Percentiles rank a stretch among this genome's conserved stretches.
Evolutionary conservation across 2,113 vertebrate species (phyloP).

Genomic region (Oreochromis aureus): DNA sequence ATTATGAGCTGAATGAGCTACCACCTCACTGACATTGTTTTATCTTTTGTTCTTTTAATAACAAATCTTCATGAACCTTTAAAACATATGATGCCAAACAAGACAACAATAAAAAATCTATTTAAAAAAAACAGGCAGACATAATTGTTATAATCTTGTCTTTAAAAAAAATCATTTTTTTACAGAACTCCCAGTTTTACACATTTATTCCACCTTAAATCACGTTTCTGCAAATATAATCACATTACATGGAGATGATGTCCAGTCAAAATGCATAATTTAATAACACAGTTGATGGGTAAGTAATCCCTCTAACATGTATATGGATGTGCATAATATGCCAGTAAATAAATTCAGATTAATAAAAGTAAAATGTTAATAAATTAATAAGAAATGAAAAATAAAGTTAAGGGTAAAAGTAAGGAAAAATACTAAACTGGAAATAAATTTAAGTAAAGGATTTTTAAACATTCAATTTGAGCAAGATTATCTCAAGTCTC

Average conservation of each 20-base stretch:
- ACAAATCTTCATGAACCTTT: background rate
- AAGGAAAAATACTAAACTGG: background rate
- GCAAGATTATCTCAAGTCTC: background rate
- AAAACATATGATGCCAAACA: background rate
- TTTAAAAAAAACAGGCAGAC: background rate
- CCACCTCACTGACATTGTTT: background rate
- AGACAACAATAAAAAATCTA: background rate
- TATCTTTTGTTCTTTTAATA: background rate
- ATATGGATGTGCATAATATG: background rate
- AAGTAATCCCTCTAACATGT: background rate
- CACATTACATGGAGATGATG: background rate
- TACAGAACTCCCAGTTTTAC: background rate
- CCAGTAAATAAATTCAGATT: background rate
- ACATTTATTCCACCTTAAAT: background rate
- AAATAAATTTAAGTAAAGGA: background rate
- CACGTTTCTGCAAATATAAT: background rate
- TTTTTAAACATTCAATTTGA: background rate
- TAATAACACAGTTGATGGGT: background rate
- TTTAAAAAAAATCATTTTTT: background rate
- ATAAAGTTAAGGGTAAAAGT: background rate
- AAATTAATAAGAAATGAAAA: background rate
- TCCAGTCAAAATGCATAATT: background rate
- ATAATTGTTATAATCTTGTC: background rate
- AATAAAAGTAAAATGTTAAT: background rate
- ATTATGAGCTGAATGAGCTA: background rate